Conservation (phyloP, 2,113 vertebrate species). For the Nicator chloris region DNA sequence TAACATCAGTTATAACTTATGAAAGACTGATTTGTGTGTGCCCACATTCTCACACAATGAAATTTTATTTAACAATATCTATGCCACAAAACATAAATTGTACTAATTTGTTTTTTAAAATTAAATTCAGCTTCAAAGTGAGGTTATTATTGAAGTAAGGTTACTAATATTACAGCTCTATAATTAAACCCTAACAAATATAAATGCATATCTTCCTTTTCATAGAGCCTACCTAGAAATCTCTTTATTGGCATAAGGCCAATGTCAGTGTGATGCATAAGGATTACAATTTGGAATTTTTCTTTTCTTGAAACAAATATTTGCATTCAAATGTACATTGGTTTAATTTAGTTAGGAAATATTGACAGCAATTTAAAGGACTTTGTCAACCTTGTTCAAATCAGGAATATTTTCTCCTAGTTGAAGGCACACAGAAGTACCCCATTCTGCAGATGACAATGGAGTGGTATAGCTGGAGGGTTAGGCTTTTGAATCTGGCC, state of each 20-base stretch:
- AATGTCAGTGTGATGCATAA: neutral
- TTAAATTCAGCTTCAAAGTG: neutral
- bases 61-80: neutral
- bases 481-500: neutral
- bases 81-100: neutral
- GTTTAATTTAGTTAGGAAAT: neutral
- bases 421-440: rapidly evolving
- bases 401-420: neutral
- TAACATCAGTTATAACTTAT: neutral
- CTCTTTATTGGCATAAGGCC: neutral
- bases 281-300: neutral
- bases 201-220: neutral
- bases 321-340: neutral
- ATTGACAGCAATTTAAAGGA: neutral
- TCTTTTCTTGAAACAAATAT: neutral
- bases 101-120: neutral
- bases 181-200: neutral
- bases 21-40: neutral
- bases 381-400: neutral
- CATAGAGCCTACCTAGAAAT: neutral
- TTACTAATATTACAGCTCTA: neutral
- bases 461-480: neutral
- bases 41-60: neutral
- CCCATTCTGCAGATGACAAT: neutral
- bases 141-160: neutral